Evolutionary conservation across 2,797 vertebrate genomes (phyloP), one percentile per base, ranked within the genome.

Genomic region (Takifugu ocellatus): DNA sequence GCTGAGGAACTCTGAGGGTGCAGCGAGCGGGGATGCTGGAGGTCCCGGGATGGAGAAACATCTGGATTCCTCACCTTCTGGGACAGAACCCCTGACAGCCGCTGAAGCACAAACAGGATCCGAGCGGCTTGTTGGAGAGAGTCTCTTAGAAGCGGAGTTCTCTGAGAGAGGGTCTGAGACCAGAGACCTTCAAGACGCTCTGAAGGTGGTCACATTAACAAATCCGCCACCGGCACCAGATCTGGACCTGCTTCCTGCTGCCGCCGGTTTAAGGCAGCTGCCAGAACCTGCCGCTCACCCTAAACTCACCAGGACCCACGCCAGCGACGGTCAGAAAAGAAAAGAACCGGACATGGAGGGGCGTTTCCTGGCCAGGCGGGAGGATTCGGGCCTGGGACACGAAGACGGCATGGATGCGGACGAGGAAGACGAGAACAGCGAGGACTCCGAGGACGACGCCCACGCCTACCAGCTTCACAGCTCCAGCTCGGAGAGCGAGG

Each of bases 361-460:
- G 1, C 93, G 94, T 31, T 98, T 94, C 68, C 90, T 99, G 0
- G 93, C 94, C 43, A 94, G 94, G 54, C 87, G 93, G 0, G 90
- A 94, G 0, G 87, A 90, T 54, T 75, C 88, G 0, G 63, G 88
- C 55, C 72, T 85, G 0, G 92, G 88, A 6, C 84, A 88, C 0
- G 94, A 96, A 81, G 96, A 98, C 0, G 95, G 92, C 0, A 84
- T 93, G 14, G 96, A 99, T 5, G 97, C 96, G 0, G 97, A 98
- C 2, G 96, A 98, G 81, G 97, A 99, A 73, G 95, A 98, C 12
- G 97, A 96, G 74, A 95, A 97, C 89, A 99, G 96, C 1, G 96
- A 96, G 0, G 94, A 97, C 77, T 98, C 96, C 0, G 96, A 98
- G 0, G 96, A 99, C 0, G 96, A 98, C 68, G 79, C 93, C 65